phyloP scores from a whole-genome alignment of 1,140 invertebrate species.

The Drosophila rufa region DNA sequence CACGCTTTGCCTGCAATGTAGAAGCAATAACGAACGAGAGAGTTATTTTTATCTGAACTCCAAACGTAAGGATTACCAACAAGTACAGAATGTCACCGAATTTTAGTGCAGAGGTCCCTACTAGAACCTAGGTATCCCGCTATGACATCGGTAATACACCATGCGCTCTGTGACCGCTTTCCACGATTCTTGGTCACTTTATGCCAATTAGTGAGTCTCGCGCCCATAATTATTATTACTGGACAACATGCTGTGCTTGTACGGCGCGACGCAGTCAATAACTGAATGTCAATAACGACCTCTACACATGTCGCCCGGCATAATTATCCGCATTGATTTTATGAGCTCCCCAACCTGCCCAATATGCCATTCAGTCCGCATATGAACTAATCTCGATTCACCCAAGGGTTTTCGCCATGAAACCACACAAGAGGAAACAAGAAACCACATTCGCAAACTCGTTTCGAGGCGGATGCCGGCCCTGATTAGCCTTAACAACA shows the following conservation, averaged over 20 bases:
- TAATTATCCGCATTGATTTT: conserved; percentile 17
- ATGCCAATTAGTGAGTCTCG: conserved; percentile 8
- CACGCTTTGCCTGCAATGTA: too few relatives aligned
- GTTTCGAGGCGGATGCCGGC: conserved; percentile 15
- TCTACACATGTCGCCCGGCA: conserved; percentile 9
- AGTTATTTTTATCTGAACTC: too few relatives aligned
- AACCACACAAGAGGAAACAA: conserved; percentile 14
- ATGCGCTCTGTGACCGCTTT: neutral
- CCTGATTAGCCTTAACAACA: conserved; percentile 17
- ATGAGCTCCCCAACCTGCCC: neutral
- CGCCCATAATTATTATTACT: conserved; percentile 4
- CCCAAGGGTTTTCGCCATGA: neutral
- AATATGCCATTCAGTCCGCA: neutral
- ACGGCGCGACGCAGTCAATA: conserved; percentile 12
- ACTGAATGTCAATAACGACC: conserved; percentile 8
- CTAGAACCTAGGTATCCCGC: too few relatives aligned
- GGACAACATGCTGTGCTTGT: neutral
- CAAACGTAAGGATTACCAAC: too few relatives aligned
- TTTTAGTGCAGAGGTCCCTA: too few relatives aligned
- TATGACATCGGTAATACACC: neutral
- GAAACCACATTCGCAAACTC: conserved; percentile 15
- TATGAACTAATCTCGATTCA: conserved; percentile 15
- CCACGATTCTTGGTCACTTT: neutral
- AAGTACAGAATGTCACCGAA: too few relatives aligned
- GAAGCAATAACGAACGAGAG: too few relatives aligned